Base-by-base conservation (phyloP, 2,113 vertebrate genomes). In the Gobius niger region DNA sequence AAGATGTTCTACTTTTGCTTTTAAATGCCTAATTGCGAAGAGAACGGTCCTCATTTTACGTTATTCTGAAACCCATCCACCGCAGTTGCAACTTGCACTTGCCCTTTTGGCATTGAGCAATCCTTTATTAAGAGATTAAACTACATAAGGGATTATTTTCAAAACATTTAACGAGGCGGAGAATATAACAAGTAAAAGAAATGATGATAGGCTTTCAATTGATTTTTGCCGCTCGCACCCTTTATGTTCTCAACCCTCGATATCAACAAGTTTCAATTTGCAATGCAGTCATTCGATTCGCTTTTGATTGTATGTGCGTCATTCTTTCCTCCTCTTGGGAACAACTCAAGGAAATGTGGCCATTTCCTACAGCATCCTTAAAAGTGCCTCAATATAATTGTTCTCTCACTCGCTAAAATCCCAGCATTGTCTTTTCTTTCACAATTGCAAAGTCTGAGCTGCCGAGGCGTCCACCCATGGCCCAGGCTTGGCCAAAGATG, bases 331-430 rank as follows among this genome's bases (percentile, higher is more conserved):
- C 70, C 79, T 75, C 54, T 76, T 71, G 50, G 72, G 73, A 19
- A 83, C 63, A 63, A 76, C 72, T 68, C 66, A 71, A 12, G 77
- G 86, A 85, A 82, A 89, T 90, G 90, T 76, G 84, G 72, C 73
- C 57, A 78, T 90, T 91, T 90, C 88, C 88, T 75, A 67, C 40
- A 81, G 86, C 87, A 90, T 92, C 87, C 84, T 90, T 90, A 89
- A 90, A 93, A 93, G 91, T 93, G 91, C 91, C 92, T 93, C 88
- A 80, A 90, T 90, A 85, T 84, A 83, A 84, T 90, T 88, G 77
- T 84, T 90, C 74, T 85, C 61, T 87, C 80, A 78, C 82, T 84
- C 60, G 73, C 83, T 76, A 73, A 54, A 71, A 56, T 81, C 72
- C 78, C 78, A 54, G 59, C 70, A 61, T 76, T 77, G 74, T 78